These are phyloP conservation scores for Erethizon dorsatum DNA, from an alignment of 2,797 vertebrate genomes.

Conservation along the genomic window DNA sequence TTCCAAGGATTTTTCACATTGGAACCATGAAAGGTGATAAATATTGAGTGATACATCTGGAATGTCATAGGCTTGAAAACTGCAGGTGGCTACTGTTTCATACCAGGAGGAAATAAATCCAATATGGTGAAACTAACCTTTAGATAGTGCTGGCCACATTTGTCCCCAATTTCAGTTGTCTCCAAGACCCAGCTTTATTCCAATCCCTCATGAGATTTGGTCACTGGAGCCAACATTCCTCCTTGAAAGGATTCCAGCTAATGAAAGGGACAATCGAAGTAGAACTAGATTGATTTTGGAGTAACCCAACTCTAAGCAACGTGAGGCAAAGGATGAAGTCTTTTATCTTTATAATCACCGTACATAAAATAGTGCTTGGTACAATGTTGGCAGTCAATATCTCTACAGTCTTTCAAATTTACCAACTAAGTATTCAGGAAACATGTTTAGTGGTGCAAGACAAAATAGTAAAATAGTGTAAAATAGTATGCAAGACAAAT, in stretches of 20 bases:
- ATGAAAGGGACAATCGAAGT: background rate
- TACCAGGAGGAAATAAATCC: background rate
- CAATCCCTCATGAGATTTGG: background rate
- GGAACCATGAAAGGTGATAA: background rate
- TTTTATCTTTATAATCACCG: conserved; percentile 24
- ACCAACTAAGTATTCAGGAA: conserved; percentile 18
- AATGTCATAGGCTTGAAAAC: background rate
- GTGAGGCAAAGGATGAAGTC: background rate
- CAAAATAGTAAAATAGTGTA: background rate
- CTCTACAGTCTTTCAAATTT: conserved; percentile 29
- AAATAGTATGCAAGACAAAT: conserved; percentile 42
- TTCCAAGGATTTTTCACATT: background rate
- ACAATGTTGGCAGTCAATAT: background rate
- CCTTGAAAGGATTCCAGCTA: background rate
- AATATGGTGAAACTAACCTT: background rate
- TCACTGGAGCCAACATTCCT: background rate
- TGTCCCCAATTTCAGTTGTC: background rate
- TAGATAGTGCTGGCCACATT: background rate
- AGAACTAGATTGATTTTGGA: conserved; percentile 12
- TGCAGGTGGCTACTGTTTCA: background rate
- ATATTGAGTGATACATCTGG: background rate
- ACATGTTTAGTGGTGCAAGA: background rate
- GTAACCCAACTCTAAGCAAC: background rate
- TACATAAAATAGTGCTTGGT: background rate
- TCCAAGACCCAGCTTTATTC: background rate